A percentile compares a stretch with the other conserved stretches of the same genome.
phyloP scores from a whole-genome alignment of 1,140 invertebrate species.

The Leptinotarsa undecemlineata region DNA sequence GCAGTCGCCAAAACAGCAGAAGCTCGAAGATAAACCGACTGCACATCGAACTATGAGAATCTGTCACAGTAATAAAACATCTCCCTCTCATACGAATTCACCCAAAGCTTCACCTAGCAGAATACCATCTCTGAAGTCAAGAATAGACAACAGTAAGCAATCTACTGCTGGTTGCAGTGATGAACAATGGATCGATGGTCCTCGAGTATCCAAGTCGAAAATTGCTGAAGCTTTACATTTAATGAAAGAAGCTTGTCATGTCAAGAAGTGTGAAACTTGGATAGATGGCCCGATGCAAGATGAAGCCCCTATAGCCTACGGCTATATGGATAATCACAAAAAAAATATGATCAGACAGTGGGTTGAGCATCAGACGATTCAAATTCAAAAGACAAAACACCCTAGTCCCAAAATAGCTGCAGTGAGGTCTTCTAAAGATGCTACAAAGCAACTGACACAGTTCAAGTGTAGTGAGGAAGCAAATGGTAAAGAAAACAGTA shows the following conservation, averaged over 20 bases:
- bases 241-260: conserved; percentile 73
- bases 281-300: conserved; percentile 84
- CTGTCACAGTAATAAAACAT: conserved; percentile 48
- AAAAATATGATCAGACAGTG: conserved; percentile 91
- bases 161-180: conserved; percentile 64
- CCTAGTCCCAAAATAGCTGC: conserved; percentile 54
- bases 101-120: conserved; percentile 65
- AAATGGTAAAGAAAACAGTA: conserved; percentile 45
- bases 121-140: conserved; percentile 57
- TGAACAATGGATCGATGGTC: conserved; percentile 96
- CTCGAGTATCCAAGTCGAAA: conserved; percentile 74
- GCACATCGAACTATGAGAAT: conserved; percentile 41
- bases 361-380: conserved; percentile 88
- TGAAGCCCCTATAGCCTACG: conserved; percentile 65
- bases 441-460: conserved; percentile 65
- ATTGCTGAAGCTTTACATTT: conserved; percentile 80
- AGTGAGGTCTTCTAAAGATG: conserved; percentile 48
- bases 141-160: conserved; percentile 49
- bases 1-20: conserved; percentile 57
- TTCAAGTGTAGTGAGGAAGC: conserved; percentile 68
- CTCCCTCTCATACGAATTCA: conserved; percentile 53
- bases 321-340: conserved; percentile 89
- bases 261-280: conserved; percentile 86
- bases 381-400: conserved; percentile 66
- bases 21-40: conserved; percentile 59